These are phyloP conservation scores for Cetonia aurata DNA, from an alignment of 2,888 invertebrate genomes.

Conservation along the genomic window DNA sequence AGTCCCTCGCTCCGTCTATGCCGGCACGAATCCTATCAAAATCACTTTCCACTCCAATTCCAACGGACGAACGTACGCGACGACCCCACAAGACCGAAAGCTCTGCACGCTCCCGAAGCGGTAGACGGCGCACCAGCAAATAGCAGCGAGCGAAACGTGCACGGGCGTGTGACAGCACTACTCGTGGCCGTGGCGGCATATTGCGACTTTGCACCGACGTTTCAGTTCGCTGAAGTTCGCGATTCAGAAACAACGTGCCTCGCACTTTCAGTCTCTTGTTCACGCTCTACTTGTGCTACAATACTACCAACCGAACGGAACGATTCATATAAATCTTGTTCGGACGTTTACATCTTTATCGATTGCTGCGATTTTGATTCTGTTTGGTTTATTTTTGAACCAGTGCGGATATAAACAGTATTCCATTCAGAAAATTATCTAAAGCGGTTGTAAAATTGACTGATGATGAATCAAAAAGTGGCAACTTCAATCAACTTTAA, in stretches of 20 bases:
- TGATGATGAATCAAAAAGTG: too few relatives aligned
- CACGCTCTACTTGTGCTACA: too few relatives aligned
- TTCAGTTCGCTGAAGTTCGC: constrained; percentile 33
- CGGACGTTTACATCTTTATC: too few relatives aligned
- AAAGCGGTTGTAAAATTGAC: too few relatives aligned
- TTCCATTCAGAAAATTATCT: too few relatives aligned
- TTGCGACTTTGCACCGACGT: constrained; percentile 20
- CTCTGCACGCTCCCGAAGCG: neutral
- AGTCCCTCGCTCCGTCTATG: constrained; percentile 5
- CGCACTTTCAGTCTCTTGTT: neutral
- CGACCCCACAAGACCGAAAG: constrained; percentile 18
- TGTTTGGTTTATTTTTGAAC: too few relatives aligned
- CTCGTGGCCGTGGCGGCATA: constrained; percentile 1
- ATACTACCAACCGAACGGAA: too few relatives aligned
- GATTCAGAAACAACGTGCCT: constrained; percentile 22
- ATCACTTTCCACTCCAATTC: constrained; percentile 38
- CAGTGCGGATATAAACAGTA: too few relatives aligned
- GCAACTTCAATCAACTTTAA: too few relatives aligned
- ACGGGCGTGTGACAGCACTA: neutral
- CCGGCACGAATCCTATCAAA: constrained; percentile 27
- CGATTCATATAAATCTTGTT: too few relatives aligned
- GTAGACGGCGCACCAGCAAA: constrained; percentile 3
- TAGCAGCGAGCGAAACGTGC: neutral
- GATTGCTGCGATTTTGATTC: too few relatives aligned
- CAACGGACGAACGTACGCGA: constrained; percentile 12